Percentiles rank a stretch among this genome's conserved stretches.
phyloP scores from a whole-genome alignment of 2,888 invertebrate species.

The Cerceris rybyensis region DNA sequence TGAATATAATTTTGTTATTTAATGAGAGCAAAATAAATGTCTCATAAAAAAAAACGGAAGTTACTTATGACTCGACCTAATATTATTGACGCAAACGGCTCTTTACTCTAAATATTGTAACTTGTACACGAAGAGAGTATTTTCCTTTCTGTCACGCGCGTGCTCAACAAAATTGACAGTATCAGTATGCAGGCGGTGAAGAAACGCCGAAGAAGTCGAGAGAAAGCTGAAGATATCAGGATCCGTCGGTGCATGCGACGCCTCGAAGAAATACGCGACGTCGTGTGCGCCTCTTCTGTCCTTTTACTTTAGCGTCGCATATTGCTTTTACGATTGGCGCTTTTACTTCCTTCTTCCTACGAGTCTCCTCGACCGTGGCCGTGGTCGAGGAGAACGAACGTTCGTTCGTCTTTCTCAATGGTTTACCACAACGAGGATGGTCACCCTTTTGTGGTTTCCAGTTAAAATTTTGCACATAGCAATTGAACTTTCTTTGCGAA shows the following conservation, averaged over 20 bases:
- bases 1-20: too few relatives aligned
- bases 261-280: conserved; percentile 30
- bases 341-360: conserved; percentile 66
- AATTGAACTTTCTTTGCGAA: too few relatives aligned
- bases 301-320: conserved; percentile 2
- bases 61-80: too few relatives aligned
- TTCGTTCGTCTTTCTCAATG: conserved; percentile 45
- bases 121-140: not conserved
- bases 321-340: conserved; percentile 35
- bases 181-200: conserved; percentile 66
- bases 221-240: conserved; percentile 71
- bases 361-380: conserved; percentile 56
- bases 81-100: too few relatives aligned
- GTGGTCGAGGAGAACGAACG: conserved; percentile 58
- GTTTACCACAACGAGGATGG: conserved; percentile 20
- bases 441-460: conserved; percentile 25
- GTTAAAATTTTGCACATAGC: too few relatives aligned
- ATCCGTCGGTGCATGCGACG: conserved; percentile 29
- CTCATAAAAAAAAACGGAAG: too few relatives aligned
- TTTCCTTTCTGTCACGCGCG: conserved; percentile 32
- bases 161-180: conserved; percentile 34
- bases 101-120: too few relatives aligned
- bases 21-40: too few relatives aligned
- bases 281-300: conserved; percentile 14
- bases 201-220: conserved; percentile 66